phyloP scores from a whole-genome alignment of 2,888 invertebrate genomes.

The Lacanobia wlatinum region DNA sequence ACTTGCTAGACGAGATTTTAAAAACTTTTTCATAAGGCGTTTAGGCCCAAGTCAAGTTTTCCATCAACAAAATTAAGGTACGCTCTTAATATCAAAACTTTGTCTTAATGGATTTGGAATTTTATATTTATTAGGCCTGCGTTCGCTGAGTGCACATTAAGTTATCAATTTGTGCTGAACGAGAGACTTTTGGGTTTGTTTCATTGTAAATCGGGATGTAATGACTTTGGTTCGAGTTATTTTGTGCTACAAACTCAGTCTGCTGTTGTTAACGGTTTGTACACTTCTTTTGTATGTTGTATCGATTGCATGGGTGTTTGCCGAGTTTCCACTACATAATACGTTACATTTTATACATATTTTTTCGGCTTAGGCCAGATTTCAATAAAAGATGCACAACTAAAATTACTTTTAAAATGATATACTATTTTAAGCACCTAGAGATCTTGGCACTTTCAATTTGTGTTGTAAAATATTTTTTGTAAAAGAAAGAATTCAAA shows the following conservation, averaged over 20 bases:
- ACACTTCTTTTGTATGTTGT: not conserved
- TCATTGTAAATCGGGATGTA: conserved; percentile 53
- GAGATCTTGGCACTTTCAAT: not conserved
- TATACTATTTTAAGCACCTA: not conserved
- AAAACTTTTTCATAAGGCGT: conserved; percentile 84
- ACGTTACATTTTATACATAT: too few species aligned
- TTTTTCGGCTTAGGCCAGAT: too few species aligned
- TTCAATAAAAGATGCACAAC: not conserved
- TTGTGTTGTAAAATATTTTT: conserved; percentile 3
- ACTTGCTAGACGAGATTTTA: conserved; percentile 77
- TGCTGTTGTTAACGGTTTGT: conserved; percentile 1
- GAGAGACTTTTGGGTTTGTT: conserved; percentile 60
- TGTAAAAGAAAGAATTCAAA: not conserved
- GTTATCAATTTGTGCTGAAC: conserved; percentile 80
- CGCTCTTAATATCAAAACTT: conserved; percentile 88
- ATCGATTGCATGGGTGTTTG: too few species aligned
- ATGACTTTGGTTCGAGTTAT: conserved; percentile 40
- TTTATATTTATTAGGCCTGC: conserved; percentile 82
- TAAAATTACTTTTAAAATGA: not conserved
- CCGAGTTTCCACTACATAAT: too few species aligned
- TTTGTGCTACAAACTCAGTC: conserved; percentile 27
- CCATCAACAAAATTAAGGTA: conserved; percentile 89
- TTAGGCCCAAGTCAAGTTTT: conserved; percentile 85
- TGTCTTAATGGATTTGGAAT: conserved; percentile 87
- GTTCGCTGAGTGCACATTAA: conserved; percentile 66